Evolutionary conservation across 2,113 vertebrate genomes (phyloP).

Genomic region (Scytalopus superciliaris): DNA sequence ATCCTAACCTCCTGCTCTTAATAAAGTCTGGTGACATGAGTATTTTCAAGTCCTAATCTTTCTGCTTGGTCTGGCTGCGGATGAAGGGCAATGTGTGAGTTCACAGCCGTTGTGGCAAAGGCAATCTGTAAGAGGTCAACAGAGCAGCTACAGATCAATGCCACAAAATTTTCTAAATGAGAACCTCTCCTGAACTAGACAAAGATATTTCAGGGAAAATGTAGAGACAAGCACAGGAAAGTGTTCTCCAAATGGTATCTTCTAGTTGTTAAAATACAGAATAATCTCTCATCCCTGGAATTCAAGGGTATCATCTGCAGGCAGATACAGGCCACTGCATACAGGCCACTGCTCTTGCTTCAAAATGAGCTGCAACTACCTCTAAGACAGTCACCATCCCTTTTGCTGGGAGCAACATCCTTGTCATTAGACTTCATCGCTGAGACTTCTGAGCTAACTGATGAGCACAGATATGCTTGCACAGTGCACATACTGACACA

Average conservation of each 20-base stretch:
- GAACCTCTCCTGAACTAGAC: not conserved
- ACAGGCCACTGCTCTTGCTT: not conserved
- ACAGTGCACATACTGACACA: fast-evolving
- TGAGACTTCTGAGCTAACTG: not conserved
- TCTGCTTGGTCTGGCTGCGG: not conserved
- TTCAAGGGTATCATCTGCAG: not conserved
- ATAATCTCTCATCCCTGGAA: not conserved
- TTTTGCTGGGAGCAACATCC: not conserved
- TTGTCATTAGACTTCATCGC: not conserved
- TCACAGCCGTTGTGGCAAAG: not conserved
- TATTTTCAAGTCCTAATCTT: not conserved
- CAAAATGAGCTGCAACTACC: not conserved
- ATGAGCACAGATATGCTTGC: not conserved
- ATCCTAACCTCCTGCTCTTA: not conserved
- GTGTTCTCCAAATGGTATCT: not conserved
- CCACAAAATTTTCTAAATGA: not conserved
- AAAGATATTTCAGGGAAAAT: not conserved
- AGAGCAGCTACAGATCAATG: not conserved
- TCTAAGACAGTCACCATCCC: not conserved
- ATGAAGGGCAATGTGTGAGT: fast-evolving
- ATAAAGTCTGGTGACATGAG: not conserved
- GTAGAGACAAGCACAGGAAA: not conserved
- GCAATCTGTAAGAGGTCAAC: not conserved
- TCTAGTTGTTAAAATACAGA: not conserved
- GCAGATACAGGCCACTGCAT: not conserved